These are phyloP conservation scores for Eueides isabella DNA, from an alignment of 1,140 invertebrate species.

Conservation along the genomic window DNA sequence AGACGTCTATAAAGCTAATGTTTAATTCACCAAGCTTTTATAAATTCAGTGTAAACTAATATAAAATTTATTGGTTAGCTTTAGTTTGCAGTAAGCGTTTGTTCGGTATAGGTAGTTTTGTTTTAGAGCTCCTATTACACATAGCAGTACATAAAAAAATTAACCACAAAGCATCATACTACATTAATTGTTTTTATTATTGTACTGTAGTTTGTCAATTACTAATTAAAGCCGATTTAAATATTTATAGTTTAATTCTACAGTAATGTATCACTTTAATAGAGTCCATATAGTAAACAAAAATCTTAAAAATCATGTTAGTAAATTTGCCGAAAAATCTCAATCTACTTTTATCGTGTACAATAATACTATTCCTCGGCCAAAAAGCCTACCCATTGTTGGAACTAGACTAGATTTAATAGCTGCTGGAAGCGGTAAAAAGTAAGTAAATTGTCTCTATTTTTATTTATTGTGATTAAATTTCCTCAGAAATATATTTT, in stretches of 20 bases:
- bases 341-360: not conserved
- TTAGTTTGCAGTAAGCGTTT: slow-evolving; percentile 40
- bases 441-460: slow-evolving; percentile 48
- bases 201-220: not conserved
- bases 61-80: slow-evolving; percentile 11
- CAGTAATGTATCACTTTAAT: not conserved
- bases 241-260: not conserved
- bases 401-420: slow-evolving; percentile 66
- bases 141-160: not conserved
- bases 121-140: slow-evolving; percentile 1
- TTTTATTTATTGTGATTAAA: not conserved
- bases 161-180: not conserved
- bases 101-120: not conserved
- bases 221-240: not conserved
- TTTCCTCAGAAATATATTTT: not conserved
- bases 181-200: slow-evolving; percentile 5
- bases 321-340: not conserved
- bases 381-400: slow-evolving; percentile 60
- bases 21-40: slow-evolving; percentile 24
- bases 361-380: slow-evolving; percentile 37
- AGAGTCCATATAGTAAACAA: not conserved
- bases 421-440: slow-evolving; percentile 57
- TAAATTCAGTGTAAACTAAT: not conserved
- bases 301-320: not conserved
- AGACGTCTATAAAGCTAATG: slow-evolving; percentile 23